phyloP scores from a whole-genome alignment of 2,888 invertebrate species.

The Chrysotoxum bicinctum region DNA sequence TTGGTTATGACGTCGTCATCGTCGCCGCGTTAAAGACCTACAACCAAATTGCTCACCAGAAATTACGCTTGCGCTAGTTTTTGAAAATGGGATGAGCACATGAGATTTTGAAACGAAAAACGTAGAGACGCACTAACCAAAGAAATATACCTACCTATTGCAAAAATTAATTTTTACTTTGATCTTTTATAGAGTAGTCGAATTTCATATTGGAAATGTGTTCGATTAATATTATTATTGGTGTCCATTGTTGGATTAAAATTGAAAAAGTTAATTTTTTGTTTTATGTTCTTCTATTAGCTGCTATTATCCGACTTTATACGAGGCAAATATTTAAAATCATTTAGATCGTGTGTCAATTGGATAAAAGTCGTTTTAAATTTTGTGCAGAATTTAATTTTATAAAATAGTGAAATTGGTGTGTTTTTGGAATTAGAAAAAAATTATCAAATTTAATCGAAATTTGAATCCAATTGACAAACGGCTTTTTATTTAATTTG shows the following conservation, averaged over 20 bases:
- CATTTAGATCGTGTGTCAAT: too few relatives aligned
- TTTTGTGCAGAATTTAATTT: too few relatives aligned
- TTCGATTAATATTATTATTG: background rate
- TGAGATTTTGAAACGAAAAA: background rate
- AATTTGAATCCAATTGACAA: too few relatives aligned
- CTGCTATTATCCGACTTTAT: too few relatives aligned
- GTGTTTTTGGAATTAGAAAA: too few relatives aligned
- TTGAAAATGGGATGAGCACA: constrained; percentile 46
- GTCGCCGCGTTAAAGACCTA: background rate
- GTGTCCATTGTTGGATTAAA: background rate
- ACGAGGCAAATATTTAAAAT: too few relatives aligned
- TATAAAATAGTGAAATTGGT: too few relatives aligned
- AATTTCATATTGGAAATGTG: background rate
- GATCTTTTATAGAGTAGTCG: background rate
- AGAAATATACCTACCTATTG: background rate
- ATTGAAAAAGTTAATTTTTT: background rate
- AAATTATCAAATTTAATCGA: too few relatives aligned
- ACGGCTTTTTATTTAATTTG: too few relatives aligned
- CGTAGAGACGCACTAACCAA: background rate
- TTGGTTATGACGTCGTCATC: constrained; percentile 21
- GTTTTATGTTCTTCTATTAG: background rate
- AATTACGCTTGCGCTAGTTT: constrained; percentile 59
- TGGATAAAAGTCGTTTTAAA: too few relatives aligned
- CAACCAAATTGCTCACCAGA: background rate
- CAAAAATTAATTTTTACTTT: background rate